These are phyloP conservation scores for Nycticorax nycticorax DNA, from an alignment of 2,113 vertebrate genomes.

Conservation along the genomic window DNA sequence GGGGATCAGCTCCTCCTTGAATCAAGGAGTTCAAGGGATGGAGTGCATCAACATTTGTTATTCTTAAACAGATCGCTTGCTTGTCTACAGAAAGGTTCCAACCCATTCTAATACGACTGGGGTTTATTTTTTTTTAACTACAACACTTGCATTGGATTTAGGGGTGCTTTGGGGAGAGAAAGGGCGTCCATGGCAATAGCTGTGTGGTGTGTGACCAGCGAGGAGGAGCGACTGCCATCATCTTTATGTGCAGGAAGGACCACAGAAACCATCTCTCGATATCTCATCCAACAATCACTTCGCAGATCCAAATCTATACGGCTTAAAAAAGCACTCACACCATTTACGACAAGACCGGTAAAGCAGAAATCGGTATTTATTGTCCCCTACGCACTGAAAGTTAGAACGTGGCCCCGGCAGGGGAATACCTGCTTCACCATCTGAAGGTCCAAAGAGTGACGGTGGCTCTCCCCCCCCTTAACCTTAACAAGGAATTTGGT, in stretches of 20 bases:
- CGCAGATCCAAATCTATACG: neutral
- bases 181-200: neutral
- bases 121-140: neutral
- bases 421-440: neutral
- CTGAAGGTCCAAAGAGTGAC: neutral
- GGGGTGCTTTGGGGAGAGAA: neutral
- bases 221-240: no score
- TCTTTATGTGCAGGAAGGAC: neutral
- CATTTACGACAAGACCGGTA: rapidly evolving
- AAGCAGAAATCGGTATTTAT: neutral
- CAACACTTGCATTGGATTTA: neutral
- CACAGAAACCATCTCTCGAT: neutral
- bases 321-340: neutral
- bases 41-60: neutral
- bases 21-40: neutral
- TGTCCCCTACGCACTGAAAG: no score
- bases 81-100: neutral
- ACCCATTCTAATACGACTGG: neutral
- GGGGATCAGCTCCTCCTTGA: neutral
- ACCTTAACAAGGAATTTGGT: neutral
- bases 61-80: neutral
- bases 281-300: neutral
- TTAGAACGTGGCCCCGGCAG: rapidly evolving
- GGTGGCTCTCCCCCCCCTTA: neutral
- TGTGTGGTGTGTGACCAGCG: rapidly evolving